Base-by-base conservation (phyloP, 64 coral and sea anemone species). In the Pocillopora damicornis region DNA sequence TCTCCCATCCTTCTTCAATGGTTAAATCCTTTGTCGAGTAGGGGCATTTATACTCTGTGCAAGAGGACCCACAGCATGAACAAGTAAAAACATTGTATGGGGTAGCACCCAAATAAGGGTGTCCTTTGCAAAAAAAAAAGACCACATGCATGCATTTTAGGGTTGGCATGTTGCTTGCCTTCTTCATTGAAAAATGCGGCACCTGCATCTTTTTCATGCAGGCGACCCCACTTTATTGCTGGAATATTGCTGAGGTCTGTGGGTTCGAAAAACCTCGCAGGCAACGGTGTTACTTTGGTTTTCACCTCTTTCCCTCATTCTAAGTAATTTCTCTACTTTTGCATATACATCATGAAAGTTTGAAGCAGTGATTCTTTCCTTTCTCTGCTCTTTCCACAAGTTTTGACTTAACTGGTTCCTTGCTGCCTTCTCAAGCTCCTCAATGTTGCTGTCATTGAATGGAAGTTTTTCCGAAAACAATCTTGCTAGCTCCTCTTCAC, bases 371-470 rank as follows among this genome's bases (percentile, higher is more conserved):
- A 94, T 87, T 59, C 88, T 51, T 63, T 88, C 88, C 57, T 86
- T 84, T 74, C 88, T 86, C 79, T 90, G 92, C 45, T 45, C 73
- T 87, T 69, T 94, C 88, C 82, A 90, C 9, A 80, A 62, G 18
- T 69, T 51, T 51, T 22, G 34, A 23, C 35, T 81, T 67, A 83
- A 73, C 45, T 90, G 88, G 59, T 61, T 64, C 57, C 92, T 77
- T 62, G 92, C 80, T 23, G 58, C 75, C 61, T 94, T 94, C 60
- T 94, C 92, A 20, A 94, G 61, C 79, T 94, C 92, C 30, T 68
- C 72, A 61, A 94, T 72, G 58, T 57, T 84, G 25, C 59, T 35
- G n/a, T 69, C 73, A 94, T 35, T 87, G 74, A 93, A 93, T 80
- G 92, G 74, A 14, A 94, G 63, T 73, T 77, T 79, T 69, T 60